These are phyloP conservation scores for Coracopsis vasa DNA, from an alignment of 2,113 vertebrate genomes.

Conservation along the genomic window DNA sequence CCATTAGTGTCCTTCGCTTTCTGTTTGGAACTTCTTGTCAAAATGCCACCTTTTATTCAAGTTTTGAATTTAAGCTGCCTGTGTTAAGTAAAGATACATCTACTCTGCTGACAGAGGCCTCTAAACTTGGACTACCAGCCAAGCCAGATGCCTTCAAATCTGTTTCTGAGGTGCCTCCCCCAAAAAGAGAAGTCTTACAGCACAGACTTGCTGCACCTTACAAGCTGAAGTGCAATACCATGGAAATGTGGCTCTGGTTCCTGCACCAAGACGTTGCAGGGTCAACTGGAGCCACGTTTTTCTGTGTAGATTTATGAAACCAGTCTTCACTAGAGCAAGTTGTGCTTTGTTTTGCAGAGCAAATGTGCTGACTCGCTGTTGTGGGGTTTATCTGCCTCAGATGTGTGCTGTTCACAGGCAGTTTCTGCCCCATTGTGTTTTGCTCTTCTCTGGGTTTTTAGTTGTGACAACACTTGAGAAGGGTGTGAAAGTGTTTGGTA, in stretches of 20 bases:
- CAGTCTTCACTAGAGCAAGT: neutral
- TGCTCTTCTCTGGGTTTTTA: neutral
- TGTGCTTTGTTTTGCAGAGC: neutral
- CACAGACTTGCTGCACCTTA: neutral
- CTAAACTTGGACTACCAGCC: neutral
- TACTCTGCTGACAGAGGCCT: neutral
- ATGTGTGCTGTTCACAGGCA: fast-evolving
- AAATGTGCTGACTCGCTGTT: neutral
- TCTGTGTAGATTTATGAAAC: neutral
- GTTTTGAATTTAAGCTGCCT: neutral
- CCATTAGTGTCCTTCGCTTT: neutral
- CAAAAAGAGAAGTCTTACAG: neutral
- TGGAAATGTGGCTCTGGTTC: neutral
- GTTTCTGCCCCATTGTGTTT: neutral
- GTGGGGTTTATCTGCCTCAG: neutral
- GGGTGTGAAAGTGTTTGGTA: neutral
- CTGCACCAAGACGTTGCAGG: neutral
- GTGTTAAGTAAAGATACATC: neutral
- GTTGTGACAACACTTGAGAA: neutral
- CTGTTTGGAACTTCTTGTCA: neutral
- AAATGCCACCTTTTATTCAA: neutral
- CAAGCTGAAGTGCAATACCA: neutral
- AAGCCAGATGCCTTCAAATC: neutral
- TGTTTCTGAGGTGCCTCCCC: neutral
- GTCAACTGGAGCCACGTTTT: neutral